phyloP scores from a whole-genome alignment of 2,797 vertebrate genomes.

The Taenioides sp. region DNA sequence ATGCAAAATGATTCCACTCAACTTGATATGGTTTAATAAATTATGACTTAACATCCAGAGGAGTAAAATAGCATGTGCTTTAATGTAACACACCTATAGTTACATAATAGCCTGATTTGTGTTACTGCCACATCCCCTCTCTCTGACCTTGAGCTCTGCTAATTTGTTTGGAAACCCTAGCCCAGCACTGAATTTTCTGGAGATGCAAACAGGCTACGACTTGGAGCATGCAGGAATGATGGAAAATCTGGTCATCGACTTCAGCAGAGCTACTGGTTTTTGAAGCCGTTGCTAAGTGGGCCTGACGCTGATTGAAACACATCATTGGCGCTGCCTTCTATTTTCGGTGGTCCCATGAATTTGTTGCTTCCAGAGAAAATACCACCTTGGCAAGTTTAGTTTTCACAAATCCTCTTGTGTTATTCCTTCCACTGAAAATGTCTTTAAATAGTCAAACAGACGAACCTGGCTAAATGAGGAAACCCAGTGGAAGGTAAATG shows the following conservation, averaged over 20 bases:
- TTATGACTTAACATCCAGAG: conserved; percentile 28
- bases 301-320: conserved; percentile 15
- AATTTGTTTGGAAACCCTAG: conserved; percentile 68
- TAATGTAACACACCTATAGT: conserved; percentile 29
- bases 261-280: conserved; percentile 23
- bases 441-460: conserved; percentile 49
- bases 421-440: conserved; percentile 38
- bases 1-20: conserved; percentile 34
- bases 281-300: conserved; percentile 32
- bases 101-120: conserved; percentile 59
- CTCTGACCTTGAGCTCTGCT: conserved; percentile 53
- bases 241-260: conserved; percentile 46
- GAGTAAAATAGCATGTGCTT: conserved; percentile 39
- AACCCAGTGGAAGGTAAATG: conserved; percentile 48
- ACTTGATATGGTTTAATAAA: conserved; percentile 22
- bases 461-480: conserved; percentile 44
- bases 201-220: conserved; percentile 45
- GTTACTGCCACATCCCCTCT: conserved; percentile 63
- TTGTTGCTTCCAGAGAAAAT: conserved; percentile 37
- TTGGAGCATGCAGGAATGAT: conserved; percentile 19
- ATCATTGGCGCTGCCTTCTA: conserved; percentile 7
- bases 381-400: conserved; percentile 20
- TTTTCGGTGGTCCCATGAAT: conserved; percentile 31
- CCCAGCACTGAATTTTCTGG: conserved; percentile 36
- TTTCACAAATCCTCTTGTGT: conserved; percentile 32